These are phyloP conservation scores for Cotesia vestalis DNA, from an alignment of 1,140 invertebrate genomes.

Conservation along the genomic window DNA sequence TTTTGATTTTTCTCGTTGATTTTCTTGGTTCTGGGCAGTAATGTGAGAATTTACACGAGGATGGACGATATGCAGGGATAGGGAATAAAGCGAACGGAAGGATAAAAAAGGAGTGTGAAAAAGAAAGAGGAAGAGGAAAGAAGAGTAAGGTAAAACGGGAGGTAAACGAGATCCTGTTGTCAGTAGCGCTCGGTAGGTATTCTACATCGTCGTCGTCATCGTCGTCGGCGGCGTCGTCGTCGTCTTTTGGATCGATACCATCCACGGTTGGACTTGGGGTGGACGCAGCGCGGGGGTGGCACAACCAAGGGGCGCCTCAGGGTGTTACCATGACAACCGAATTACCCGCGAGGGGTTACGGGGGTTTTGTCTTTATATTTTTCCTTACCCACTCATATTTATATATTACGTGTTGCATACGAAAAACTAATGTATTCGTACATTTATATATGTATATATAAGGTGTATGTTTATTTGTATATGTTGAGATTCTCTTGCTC, in stretches of 20 bases:
- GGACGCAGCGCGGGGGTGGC: conserved; percentile 43
- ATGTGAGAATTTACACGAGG: background rate
- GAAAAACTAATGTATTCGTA: background rate
- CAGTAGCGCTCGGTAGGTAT: conserved; percentile 47
- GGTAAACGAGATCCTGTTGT: conserved; percentile 47
- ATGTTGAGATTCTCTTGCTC: background rate
- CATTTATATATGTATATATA: conserved; percentile 1
- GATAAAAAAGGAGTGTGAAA: too few species aligned
- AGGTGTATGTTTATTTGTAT: background rate
- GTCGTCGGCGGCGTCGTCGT: conserved; percentile 53
- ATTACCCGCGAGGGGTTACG: conserved; percentile 44
- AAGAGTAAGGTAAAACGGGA: conserved; percentile 24
- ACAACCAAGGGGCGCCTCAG: conserved; percentile 54
- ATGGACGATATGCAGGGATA: conserved; percentile 8
- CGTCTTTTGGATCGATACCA: conserved; percentile 56
- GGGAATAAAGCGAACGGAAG: conserved; percentile 2
- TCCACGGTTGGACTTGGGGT: conserved; percentile 50
- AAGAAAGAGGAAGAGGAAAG: conserved; percentile 7
- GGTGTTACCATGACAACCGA: conserved; percentile 62
- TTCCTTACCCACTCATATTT: conserved; percentile 21
- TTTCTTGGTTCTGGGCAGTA: background rate
- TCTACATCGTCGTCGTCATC: conserved; percentile 48
- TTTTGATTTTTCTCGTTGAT: too few species aligned
- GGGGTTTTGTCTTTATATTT: conserved; percentile 16
- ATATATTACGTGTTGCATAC: background rate